These are phyloP conservation scores for Beroe ovata DNA, from an alignment of 37 sponge, comb jelly and placozoan genomes.

Conservation along the genomic window DNA sequence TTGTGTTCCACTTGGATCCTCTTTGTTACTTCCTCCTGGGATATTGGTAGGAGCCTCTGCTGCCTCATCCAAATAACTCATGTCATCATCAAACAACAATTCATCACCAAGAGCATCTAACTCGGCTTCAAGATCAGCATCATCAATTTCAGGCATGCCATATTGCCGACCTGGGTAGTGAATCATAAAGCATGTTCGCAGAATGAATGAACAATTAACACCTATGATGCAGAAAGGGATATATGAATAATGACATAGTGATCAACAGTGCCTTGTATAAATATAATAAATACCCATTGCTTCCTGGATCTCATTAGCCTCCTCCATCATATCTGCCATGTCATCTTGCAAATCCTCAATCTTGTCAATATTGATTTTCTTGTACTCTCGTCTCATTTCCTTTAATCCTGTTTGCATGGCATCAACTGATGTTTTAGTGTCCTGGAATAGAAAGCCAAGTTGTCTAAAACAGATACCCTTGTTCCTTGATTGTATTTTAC, in stretches of 20 bases:
- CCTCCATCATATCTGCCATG: slow-evolving; percentile 97
- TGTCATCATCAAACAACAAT: slow-evolving; percentile 84
- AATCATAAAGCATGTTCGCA: too few species aligned
- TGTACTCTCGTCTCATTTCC: slow-evolving; percentile 99
- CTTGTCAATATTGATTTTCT: slow-evolving; percentile 93
- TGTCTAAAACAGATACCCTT: too few species aligned
- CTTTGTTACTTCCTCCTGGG: slow-evolving; percentile 69
- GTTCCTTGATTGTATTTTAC: too few species aligned
- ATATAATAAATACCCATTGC: slow-evolving; percentile 59
- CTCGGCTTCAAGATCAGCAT: slow-evolving; percentile 98
- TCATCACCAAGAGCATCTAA: slow-evolving; percentile 97
- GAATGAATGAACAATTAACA: too few species aligned
- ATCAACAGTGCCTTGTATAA: too few species aligned
- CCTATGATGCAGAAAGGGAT: too few species aligned
- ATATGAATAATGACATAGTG: too few species aligned
- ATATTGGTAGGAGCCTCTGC: slow-evolving; percentile 87
- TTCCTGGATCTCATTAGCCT: slow-evolving; percentile 94
- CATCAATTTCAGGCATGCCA: slow-evolving; percentile 97
- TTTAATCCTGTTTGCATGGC: slow-evolving; percentile 98
- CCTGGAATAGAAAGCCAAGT: too few species aligned
- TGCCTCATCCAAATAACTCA: slow-evolving; percentile 84
- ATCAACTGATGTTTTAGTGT: slow-evolving; percentile 73
- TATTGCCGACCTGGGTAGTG: slow-evolving; percentile 81
- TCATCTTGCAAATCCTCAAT: slow-evolving; percentile 98
- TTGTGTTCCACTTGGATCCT: slow-evolving; percentile 30